Conservation (phyloP, 2,797 vertebrate species). For the Spatula clypeata region DNA sequence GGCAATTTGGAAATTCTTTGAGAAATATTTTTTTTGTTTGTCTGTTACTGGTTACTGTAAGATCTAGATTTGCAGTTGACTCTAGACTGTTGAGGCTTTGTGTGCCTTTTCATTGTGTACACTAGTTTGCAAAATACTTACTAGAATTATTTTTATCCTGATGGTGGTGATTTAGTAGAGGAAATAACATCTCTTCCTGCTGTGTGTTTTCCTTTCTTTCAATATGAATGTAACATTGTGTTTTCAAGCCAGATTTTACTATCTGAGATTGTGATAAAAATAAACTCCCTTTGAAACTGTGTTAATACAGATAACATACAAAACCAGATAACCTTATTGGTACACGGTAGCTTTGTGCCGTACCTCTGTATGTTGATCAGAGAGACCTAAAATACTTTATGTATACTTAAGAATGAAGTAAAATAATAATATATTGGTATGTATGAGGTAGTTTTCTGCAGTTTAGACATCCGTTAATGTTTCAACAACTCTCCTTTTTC, state of each 20-base stretch:
- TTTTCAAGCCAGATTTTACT: constrained; percentile 20
- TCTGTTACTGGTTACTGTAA: not conserved
- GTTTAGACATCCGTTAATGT: not conserved
- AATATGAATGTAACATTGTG: constrained; percentile 26
- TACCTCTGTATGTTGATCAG: not conserved
- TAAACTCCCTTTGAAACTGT: not conserved
- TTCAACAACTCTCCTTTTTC: not conserved
- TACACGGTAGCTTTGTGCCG: not conserved
- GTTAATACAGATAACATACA: not conserved
- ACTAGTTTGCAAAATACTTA: constrained; percentile 12
- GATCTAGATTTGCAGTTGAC: not conserved
- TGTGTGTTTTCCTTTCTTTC: constrained; percentile 35
- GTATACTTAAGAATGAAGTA: not conserved
- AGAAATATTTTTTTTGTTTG: not conserved
- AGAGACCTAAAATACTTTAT: not conserved
- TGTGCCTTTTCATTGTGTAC: constrained; percentile 9
- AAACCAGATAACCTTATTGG: not conserved
- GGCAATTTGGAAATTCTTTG: not conserved
- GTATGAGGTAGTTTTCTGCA: not conserved
- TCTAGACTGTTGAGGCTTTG: not conserved
- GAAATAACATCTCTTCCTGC: constrained; percentile 63
- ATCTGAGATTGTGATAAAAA: not conserved
- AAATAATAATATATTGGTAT: not conserved
- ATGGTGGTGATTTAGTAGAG: constrained; percentile 14
- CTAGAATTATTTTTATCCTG: constrained; percentile 41